phyloP scores from a whole-genome alignment of 1,140 invertebrate genomes.

The Trichoplusia ni region DNA sequence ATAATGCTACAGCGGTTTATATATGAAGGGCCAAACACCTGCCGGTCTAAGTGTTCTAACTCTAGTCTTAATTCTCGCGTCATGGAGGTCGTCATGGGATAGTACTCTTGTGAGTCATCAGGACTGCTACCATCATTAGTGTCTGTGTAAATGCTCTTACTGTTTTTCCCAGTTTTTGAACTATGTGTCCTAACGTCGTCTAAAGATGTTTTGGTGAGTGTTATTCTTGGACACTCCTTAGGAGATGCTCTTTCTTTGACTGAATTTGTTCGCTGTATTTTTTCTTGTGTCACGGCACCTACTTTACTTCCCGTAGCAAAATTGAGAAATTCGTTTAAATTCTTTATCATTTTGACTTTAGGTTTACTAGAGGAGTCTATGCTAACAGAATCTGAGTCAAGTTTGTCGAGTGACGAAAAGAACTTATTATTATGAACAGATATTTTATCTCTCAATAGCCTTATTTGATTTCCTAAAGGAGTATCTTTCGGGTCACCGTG shows the following conservation, averaged over 20 bases:
- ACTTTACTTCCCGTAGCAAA: conserved; percentile 86
- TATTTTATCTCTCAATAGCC: conserved; percentile 72
- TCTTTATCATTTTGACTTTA: conserved; percentile 86
- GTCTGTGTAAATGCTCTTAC: conserved; percentile 49
- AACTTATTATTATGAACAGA: conserved; percentile 78
- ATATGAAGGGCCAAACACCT: conserved; percentile 85
- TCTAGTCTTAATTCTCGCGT: conserved; percentile 90
- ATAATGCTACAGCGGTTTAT: conserved; percentile 64
- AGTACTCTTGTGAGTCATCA: conserved; percentile 91
- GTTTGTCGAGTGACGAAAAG: conserved; percentile 81
- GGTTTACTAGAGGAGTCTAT: conserved; percentile 55
- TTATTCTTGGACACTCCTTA: conserved; percentile 66
- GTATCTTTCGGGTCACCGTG: conserved; percentile 57
- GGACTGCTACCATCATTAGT: conserved; percentile 85
- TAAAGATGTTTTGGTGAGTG: conserved; percentile 61
- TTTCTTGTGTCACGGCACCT: conserved; percentile 60
- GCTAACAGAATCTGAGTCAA: conserved; percentile 58
- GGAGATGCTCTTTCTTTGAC: conserved; percentile 50
- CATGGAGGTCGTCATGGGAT: conserved; percentile 92
- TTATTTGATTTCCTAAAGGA: conserved; percentile 72
- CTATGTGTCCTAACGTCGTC: conserved; percentile 62
- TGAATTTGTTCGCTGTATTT: conserved; percentile 62
- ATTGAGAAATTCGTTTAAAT: conserved; percentile 92
- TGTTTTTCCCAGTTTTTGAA: conserved; percentile 46
- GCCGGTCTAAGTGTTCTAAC: conserved; percentile 90